A percentile compares a stretch with the other conserved stretches of the same genome.
phyloP scores from a whole-genome alignment of 2,113 vertebrate genomes.

The Typhlomys cinereus region DNA sequence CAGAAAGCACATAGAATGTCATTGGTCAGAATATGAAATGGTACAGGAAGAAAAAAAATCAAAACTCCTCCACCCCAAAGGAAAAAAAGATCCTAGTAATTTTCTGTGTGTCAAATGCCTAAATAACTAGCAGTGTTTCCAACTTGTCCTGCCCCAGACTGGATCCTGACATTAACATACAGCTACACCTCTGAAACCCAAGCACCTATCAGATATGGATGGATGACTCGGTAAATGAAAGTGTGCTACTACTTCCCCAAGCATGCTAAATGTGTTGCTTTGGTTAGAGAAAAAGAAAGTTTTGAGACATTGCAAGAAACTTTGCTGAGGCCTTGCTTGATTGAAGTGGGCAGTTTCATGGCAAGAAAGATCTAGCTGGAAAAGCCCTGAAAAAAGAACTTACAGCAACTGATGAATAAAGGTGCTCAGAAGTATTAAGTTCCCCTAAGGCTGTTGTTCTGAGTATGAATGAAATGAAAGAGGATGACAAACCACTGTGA shows the following conservation, averaged over 20 bases:
- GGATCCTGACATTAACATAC: neutral
- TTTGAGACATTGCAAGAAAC: neutral
- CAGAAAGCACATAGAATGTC: neutral
- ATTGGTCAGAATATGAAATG: neutral
- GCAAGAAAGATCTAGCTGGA: neutral
- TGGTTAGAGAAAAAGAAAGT: neutral
- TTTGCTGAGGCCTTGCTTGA: neutral
- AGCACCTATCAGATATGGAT: neutral
- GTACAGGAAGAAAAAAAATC: neutral
- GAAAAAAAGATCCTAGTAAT: too few species aligned
- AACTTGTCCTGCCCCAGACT: neutral
- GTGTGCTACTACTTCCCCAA: neutral
- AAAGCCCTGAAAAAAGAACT: neutral
- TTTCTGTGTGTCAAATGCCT: neutral
- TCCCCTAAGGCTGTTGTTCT: neutral
- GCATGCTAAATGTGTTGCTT: too few species aligned
- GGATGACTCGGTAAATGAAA: neutral
- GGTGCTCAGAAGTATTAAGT: rapidly evolving
- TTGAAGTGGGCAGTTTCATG: neutral
- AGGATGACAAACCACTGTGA: neutral
- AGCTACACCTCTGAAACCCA: neutral
- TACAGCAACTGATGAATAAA: neutral
- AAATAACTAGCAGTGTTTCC: neutral
- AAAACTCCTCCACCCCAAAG: rapidly evolving
- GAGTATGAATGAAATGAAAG: neutral